Evolutionary conservation across 2,888 invertebrate genomes (phyloP).

Genomic region (Heliconius erato): DNA sequence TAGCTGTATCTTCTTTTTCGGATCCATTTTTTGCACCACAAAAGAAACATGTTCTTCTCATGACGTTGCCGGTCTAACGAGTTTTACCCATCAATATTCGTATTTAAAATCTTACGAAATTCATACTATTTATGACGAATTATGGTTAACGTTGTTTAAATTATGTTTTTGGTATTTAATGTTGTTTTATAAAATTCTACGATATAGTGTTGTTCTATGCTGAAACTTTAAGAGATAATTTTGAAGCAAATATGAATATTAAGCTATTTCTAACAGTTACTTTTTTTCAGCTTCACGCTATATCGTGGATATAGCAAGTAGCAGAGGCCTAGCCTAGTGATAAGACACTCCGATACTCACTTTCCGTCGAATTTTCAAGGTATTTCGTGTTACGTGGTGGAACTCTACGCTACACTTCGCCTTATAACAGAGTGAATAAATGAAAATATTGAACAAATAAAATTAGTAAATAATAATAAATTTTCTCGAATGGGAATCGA

Average conservation of each 20-base stretch:
- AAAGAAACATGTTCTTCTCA: background rate
- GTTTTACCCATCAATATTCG: background rate
- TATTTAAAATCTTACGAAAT: background rate
- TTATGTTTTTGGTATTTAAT: background rate
- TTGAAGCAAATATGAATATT: background rate
- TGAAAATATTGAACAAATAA: too few species aligned
- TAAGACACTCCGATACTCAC: too few species aligned
- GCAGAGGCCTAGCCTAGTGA: too few species aligned
- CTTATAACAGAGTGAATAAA: too few species aligned
- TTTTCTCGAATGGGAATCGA: too few species aligned
- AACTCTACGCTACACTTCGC: too few species aligned
- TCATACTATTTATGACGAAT: background rate
- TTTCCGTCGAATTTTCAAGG: too few species aligned
- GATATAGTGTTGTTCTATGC: background rate
- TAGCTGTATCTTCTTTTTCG: background rate
- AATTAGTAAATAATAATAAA: too few species aligned
- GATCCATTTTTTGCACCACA: conserved; percentile 2
- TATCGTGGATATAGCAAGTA: too few species aligned
- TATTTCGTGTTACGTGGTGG: too few species aligned
- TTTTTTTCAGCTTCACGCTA: background rate
- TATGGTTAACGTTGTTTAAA: background rate
- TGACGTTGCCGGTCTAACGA: background rate
- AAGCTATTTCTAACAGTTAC: too few species aligned
- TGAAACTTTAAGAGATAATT: background rate
- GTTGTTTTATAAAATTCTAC: background rate